Conservation (phyloP, 2,797 vertebrate genomes). For the Lophius americanus region DNA sequence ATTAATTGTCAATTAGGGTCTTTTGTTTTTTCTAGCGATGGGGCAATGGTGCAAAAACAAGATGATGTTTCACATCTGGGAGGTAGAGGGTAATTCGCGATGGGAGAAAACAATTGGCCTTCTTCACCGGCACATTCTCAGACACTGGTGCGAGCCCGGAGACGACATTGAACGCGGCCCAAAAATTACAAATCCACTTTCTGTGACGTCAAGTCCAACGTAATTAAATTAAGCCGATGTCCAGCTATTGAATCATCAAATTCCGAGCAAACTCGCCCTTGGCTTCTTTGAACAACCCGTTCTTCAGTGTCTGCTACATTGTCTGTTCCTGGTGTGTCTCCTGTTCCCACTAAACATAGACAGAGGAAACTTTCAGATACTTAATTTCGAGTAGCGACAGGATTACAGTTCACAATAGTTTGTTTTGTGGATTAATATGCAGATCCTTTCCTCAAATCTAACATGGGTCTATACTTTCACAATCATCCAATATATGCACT, state of each 20-base stretch:
- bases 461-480: neutral
- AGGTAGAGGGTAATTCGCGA: conserved; percentile 51
- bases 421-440: neutral
- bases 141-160: conserved; percentile 31
- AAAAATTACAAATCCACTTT: conserved; percentile 57
- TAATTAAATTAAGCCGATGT: conserved; percentile 64
- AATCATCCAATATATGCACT: neutral
- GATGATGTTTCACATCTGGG: conserved; percentile 63
- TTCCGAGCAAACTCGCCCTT: conserved; percentile 34
- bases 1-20: conserved; percentile 61
- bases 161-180: conserved; percentile 50
- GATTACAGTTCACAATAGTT: no score
- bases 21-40: conserved; percentile 40
- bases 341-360: conserved; percentile 18
- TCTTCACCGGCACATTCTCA: conserved; percentile 19
- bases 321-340: conserved; percentile 24
- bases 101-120: conserved; percentile 52
- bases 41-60: conserved; percentile 63
- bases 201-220: conserved; percentile 47
- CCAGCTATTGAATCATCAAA: conserved; percentile 65
- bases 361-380: conserved; percentile 19
- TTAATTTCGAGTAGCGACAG: neutral
- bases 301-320: conserved; percentile 23
- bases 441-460: neutral
- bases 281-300: conserved; percentile 48